Base-by-base conservation (phyloP, 2,888 invertebrate species). In the Patella caerulea region DNA sequence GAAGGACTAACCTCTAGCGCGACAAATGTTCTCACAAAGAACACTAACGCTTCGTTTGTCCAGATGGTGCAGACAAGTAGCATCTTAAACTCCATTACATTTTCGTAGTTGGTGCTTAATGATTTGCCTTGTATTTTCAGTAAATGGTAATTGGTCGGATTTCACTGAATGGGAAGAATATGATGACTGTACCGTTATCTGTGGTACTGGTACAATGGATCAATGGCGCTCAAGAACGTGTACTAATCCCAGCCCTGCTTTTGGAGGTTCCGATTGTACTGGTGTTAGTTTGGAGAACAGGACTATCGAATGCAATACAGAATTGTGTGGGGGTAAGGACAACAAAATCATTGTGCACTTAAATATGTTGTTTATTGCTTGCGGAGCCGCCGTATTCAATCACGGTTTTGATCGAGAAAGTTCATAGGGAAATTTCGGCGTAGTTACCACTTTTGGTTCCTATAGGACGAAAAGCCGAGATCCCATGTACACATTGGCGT, bases 131-230 rank as follows among this genome's bases (percentile, higher is more conserved):
- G 4, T 12, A 52, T 29, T 45, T 15, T 17, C 56, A 79, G 79
- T 77, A 52, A 71, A 79, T 73, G 79, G 79, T 54, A 75, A 73
- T 15, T 77, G 79, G 79, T 75, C 77, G 24, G 73, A 77, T 55
- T 79, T 74, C 75, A 65, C n/a, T 2, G 70, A 52, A 53, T 79
- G 79, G 79, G 24, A 70, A 14, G 77, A 77, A 7, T 55, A 73
- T 29, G 77, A 77, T 24, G 77, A 79, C 65, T 79, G 79, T 77
- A 77, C 75, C 71, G 79, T 75, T 53, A 56, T 75, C 53, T 79
- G 79, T 53, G 79, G 79, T 2, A 71, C 73, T 3, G 79, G 79
- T 14, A 59, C 2, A n/a, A 77, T 75, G 73, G 54, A 72, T n/a
- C 77, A 79, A 45, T 54, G 52, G 53, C 71, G 75, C 17, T n/a